A percentile compares a stretch with the other conserved stretches of the same genome.
These are phyloP conservation scores for Ursus arctos DNA, from an alignment of 2,113 vertebrate species.

Conservation along the genomic window DNA sequence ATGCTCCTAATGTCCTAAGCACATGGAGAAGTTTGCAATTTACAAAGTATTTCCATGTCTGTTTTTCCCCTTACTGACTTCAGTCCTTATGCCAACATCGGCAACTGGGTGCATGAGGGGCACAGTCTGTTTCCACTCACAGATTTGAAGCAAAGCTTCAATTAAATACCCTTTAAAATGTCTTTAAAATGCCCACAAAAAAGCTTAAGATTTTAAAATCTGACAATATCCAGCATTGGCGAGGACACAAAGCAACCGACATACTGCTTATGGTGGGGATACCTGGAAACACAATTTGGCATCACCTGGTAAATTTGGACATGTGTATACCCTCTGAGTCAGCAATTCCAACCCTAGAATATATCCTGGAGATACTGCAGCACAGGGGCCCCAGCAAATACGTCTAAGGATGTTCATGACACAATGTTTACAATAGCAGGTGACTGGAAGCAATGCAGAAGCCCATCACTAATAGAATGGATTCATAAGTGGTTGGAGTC, in stretches of 20 bases:
- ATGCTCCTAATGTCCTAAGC: rapidly evolving
- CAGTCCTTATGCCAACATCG: background rate
- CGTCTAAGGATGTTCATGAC: background rate
- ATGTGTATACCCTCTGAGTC: rapidly evolving
- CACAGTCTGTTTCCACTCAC: background rate
- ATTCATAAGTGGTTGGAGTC: rapidly evolving
- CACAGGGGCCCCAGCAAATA: no score
- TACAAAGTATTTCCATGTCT: background rate
- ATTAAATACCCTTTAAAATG: background rate
- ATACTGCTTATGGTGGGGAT: rapidly evolving
- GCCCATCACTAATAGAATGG: rapidly evolving
- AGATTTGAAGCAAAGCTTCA: background rate
- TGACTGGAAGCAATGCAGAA: background rate
- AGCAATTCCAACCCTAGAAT: background rate
- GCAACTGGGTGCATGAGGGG: background rate
- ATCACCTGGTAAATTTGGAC: background rate
- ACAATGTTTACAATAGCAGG: background rate
- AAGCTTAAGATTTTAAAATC: background rate
- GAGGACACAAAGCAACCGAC: background rate
- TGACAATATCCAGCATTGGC: background rate
- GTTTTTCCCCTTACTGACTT: background rate
- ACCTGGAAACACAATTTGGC: background rate
- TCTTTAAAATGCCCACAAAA: background rate
- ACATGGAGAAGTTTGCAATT: background rate
- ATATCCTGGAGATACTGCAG: background rate